Evolutionary conservation across 2,888 invertebrate genomes (phyloP), one percentile per base, ranked within the genome.

Genomic region (Beris chalybata): DNA sequence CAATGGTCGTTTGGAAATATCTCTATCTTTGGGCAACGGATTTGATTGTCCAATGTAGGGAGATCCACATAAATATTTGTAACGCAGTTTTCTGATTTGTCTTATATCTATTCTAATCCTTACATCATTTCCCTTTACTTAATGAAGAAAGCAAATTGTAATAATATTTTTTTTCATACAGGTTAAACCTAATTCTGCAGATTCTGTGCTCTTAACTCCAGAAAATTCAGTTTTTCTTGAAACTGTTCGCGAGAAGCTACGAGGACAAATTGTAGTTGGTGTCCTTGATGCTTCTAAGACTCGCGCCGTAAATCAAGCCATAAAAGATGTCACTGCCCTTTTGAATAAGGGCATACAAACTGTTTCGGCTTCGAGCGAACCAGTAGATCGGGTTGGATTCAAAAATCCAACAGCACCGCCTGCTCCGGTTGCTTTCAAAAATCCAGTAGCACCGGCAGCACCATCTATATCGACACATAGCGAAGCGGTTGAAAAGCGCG

Each of bases 291-390:
- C 76, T 65, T 73, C 77, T 31, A 89, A 90, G 54, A 85, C 88
- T 63, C 82, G 84, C 56, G 87, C 91, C 29, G 86, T 89, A 63
- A 88, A 89, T 71, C 84, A 84, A 66, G 90, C 90, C 29, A 87
- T 92, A 57, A 85, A 87, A 70, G 87, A 89, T 74, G 87, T 87
- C 66, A 89, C 89, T 48, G 84, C 85, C 72, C 80, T 92, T 71
- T 80, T 92, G 72, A 86, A 88, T 75, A 82, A 85, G 71, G 13
- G 15, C 6, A 12, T 54, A 5, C 13, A 29, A 30, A 47, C 3
- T 15, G 45, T 45, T 12, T 6, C 22, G 7, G 29, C 50, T 22
- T 15, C 55, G 15, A 11, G 6, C 5, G 43, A 44, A 45, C 29
- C 15, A 2, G 3, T 48, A 6, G 50, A 57, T 15, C 38, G 29